Evolutionary conservation across 1,140 invertebrate genomes (phyloP).

Genomic region (Leguminivora glycinivorella): DNA sequence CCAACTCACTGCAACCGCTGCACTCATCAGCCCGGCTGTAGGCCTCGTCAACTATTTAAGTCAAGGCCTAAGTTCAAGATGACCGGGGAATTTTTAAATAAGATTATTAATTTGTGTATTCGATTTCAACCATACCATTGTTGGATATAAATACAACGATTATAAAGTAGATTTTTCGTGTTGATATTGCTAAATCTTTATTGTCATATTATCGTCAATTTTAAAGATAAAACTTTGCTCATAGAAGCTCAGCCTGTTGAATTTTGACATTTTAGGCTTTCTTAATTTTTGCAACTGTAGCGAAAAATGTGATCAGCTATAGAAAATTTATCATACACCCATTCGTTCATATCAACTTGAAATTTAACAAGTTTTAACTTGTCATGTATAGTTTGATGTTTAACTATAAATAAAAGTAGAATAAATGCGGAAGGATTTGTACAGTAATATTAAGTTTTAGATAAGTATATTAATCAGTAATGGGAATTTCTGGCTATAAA

Average conservation of each 20-base stretch:
- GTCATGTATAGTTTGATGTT: conserved; percentile 16
- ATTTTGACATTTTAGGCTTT: conserved; percentile 9
- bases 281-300: background rate
- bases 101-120: conserved; percentile 21
- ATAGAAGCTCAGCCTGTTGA: conserved; percentile 18
- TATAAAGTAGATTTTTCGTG: conserved; percentile 33
- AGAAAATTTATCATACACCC: background rate
- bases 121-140: conserved; percentile 29
- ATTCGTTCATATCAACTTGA: conserved; percentile 28
- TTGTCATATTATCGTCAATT: conserved; percentile 32
- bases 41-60: conserved; percentile 19
- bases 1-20: conserved; percentile 31
- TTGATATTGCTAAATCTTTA: conserved; percentile 32
- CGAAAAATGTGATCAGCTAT: conserved; percentile 1
- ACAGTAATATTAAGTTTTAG: conserved; percentile 11
- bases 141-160: conserved; percentile 52
- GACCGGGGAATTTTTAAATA: conserved; percentile 35
- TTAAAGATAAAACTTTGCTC: conserved; percentile 9
- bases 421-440: conserved; percentile 9
- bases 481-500: background rate
- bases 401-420: background rate
- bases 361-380: conserved; percentile 18
- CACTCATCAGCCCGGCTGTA: conserved; percentile 31
- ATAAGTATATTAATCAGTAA: too few relatives aligned
- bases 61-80: conserved; percentile 35